Evolutionary conservation across 1,140 invertebrate genomes (phyloP).

Genomic region (Dysdera silvatica): DNA sequence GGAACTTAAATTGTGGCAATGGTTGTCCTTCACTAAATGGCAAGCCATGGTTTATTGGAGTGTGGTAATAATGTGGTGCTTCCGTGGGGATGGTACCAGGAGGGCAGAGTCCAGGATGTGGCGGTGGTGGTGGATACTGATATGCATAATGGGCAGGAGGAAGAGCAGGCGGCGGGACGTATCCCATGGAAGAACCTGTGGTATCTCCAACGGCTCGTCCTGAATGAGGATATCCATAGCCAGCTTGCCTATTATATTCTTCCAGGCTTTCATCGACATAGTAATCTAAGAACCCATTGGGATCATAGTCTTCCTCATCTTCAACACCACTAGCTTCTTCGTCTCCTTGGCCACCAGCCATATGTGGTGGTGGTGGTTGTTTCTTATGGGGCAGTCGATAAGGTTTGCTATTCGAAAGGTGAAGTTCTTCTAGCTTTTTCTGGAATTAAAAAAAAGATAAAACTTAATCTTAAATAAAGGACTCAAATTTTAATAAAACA

Average conservation of each 20-base stretch:
- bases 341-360: conserved; percentile 1
- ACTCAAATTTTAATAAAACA: not conserved
- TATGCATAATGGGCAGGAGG: conserved; percentile 27
- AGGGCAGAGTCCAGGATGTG: conserved; percentile 35
- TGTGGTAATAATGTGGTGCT: conserved; percentile 7
- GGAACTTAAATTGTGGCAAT: conserved; percentile 32
- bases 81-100: conserved; percentile 24
- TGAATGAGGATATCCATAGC: conserved; percentile 5
- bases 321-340: too few species aligned
- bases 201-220: conserved; percentile 7
- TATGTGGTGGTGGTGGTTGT: not conserved
- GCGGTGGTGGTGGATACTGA: conserved; percentile 33
- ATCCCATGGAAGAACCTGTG: conserved; percentile 5
- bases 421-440: conserved; percentile 19
- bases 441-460: not conserved
- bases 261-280: conserved; percentile 19
- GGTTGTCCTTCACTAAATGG: conserved; percentile 33
- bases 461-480: not conserved
- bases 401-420: not conserved
- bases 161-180: conserved; percentile 5
- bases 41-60: conserved; percentile 22
- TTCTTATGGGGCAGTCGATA: not conserved
- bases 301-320: conserved; percentile 27
- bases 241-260: not conserved
- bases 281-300: conserved; percentile 26